A percentile compares a stretch with the other conserved stretches of the same genome.
Conservation (phyloP, 2,888 invertebrate genomes). For the Halocaridina rubra region DNA sequence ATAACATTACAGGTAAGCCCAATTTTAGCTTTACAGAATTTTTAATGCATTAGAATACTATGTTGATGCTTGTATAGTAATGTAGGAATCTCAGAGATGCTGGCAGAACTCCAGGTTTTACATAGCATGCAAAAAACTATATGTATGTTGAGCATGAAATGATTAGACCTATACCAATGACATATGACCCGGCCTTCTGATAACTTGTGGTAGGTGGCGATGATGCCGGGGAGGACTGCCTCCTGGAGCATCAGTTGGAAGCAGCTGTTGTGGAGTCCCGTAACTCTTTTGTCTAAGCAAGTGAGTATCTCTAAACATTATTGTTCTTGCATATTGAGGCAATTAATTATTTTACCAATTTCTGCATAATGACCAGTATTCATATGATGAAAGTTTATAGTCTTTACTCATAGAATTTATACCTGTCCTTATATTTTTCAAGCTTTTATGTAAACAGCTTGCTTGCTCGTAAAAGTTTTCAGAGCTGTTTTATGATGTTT, state of each 20-base stretch:
- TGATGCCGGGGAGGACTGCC: background rate
- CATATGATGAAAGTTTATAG: no score
- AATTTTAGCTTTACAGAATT: no score
- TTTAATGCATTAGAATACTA: no score
- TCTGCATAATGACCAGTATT: no score
- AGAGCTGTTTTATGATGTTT: background rate
- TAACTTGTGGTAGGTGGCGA: constrained; percentile 29
- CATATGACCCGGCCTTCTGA: constrained; percentile 30
- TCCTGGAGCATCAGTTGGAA: constrained; percentile 18
- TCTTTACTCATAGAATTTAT: background rate
- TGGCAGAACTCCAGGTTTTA: constrained; percentile 39
- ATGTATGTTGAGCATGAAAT: constrained; percentile 6
- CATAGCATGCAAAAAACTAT: background rate
- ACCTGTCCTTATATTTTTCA: background rate
- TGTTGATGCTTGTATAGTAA: no score
- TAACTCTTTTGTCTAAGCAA: background rate
- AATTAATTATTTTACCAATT: background rate
- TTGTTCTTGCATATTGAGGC: background rate
- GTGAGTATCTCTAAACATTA: background rate
- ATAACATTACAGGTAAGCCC: no score
- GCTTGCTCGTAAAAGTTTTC: background rate
- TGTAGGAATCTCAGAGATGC: no score
- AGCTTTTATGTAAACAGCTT: background rate
- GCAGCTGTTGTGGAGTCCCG: background rate
- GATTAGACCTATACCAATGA: constrained; percentile 18